Evolutionary conservation across 2,888 invertebrate genomes (phyloP), one percentile per base, ranked within the genome.

Genomic region (Melipona bicolor): DNA sequence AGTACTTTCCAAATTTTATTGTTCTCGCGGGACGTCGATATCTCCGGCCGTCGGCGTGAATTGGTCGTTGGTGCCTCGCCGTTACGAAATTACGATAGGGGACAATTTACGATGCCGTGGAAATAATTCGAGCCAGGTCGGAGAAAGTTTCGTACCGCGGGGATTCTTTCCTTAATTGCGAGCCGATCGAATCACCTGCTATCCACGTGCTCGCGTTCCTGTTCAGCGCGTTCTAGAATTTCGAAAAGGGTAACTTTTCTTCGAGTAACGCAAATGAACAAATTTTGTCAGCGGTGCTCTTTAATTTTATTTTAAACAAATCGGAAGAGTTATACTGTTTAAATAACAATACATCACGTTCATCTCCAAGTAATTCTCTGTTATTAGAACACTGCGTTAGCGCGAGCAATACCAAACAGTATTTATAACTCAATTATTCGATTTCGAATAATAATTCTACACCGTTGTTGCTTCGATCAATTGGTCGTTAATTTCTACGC

Each of bases 41-140:
- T 73, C 81, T 56, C 56, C 56, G 50, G 2, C 19, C 50, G 43
- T 17, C 11, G 4, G 32, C 49, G 56, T 2, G 21, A 69, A 49
- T 43, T 19, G 52, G 21, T 4, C 32, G 62, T 61, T 77, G 43
- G 19, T 43, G 50, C 13, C 54, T 27, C 50, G 49, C 52, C 70
- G 71, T 79, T 79, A 56, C 21, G 71, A 61, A 79, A 79, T 79
- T 67, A 79, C 32, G 67, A 79, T 71, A 75, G 17, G n/a, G 67
- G 67, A 21, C 32, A 68, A 62, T 79, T 72, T 79, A 79, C 19
- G 52, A 36, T 36, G 32, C 64, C 62, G 19, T 24, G 27, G 19
- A 71, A 74, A 75, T 82, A 74, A 79, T 69, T 68, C 52, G 17
- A 17, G 3, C 32, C 3, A 19, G 32, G 27, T 2, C 6, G 50